Percentiles rank a stretch among this genome's conserved stretches.
phyloP scores from a whole-genome alignment of 2,797 vertebrate species.

The Rhinichthys osculus region DNA sequence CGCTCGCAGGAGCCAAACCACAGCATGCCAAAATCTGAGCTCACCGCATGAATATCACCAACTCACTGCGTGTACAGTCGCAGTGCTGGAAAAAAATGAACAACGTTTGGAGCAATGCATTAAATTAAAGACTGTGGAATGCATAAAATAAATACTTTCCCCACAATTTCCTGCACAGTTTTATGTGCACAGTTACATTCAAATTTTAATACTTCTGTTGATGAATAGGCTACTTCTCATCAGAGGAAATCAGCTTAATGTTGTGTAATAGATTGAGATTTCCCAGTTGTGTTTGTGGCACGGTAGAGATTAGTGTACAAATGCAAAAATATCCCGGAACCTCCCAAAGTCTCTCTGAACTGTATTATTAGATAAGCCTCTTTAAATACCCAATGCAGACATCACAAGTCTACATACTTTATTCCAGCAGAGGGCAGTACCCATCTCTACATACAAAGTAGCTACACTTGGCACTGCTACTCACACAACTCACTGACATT shows the following conservation, averaged over 20 bases:
- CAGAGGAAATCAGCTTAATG: not conserved
- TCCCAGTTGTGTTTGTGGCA: slow-evolving; percentile 19
- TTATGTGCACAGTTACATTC: not conserved
- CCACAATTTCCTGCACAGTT: not conserved
- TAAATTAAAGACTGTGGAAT: slow-evolving; percentile 2
- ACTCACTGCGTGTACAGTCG: not conserved
- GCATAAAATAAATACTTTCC: not conserved
- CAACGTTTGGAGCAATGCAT: not conserved
- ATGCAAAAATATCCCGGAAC: slow-evolving; percentile 28
- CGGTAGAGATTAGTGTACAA: slow-evolving; percentile 1
- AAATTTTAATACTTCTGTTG: not conserved
- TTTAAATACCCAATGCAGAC: slow-evolving; percentile 10
- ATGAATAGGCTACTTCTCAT: not conserved
- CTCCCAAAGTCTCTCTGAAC: slow-evolving; percentile 6
- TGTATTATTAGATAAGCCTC: slow-evolving; percentile 4
- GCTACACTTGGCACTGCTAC: slow-evolving; percentile 49
- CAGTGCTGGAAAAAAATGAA: slow-evolving; percentile 15
- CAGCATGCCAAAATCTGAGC: slow-evolving; percentile 49
- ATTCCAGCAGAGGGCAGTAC: slow-evolving; percentile 81
- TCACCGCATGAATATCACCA: slow-evolving; percentile 44
- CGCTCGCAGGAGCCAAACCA: slow-evolving; percentile 35
- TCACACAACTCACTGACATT: slow-evolving; percentile 61
- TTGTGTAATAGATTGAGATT: slow-evolving; percentile 22
- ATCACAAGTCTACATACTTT: not conserved
- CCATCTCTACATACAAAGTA: slow-evolving; percentile 73